phyloP scores from a whole-genome alignment of 2,113 vertebrate species.

The Rhadina sibilatrix region DNA sequence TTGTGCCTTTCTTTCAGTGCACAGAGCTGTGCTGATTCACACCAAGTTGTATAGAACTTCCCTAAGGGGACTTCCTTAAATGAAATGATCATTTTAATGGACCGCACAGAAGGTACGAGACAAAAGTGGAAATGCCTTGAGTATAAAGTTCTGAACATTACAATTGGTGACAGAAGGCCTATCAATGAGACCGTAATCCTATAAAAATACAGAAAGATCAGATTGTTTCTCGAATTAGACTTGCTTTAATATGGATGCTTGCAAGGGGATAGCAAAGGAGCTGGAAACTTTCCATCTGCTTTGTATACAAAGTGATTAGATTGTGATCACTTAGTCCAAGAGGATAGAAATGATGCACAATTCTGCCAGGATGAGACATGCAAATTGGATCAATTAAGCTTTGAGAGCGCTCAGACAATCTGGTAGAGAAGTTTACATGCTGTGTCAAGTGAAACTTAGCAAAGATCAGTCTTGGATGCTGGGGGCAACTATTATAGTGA shows the following conservation, averaged over 20 bases:
- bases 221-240: slow-evolving; percentile 14
- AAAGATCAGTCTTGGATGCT: slow-evolving; percentile 36
- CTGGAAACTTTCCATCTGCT: slow-evolving; percentile 63
- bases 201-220: slow-evolving; percentile 50
- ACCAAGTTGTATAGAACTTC: neutral
- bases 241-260: slow-evolving; percentile 28
- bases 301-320: slow-evolving; percentile 58
- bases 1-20: neutral
- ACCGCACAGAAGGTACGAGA: slow-evolving; percentile 6
- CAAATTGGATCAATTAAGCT: slow-evolving; percentile 70
- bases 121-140: slow-evolving; percentile 18
- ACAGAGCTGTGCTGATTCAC: neutral
- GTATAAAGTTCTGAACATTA: slow-evolving; percentile 26
- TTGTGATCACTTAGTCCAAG: slow-evolving; percentile 51
- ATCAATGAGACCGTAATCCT: slow-evolving; percentile 47
- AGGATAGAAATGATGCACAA: slow-evolving; percentile 49
- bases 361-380: slow-evolving; percentile 54
- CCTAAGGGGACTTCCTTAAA: neutral
- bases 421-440: slow-evolving; percentile 56
- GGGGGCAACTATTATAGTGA: neutral
- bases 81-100: slow-evolving; percentile 11
- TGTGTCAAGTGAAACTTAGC: slow-evolving; percentile 58
- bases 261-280: slow-evolving; percentile 19
- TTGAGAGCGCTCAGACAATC: slow-evolving; percentile 57
- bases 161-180: slow-evolving; percentile 58